Percentiles rank a stretch among this genome's conserved stretches.
Conservation (phyloP, 2,797 vertebrate genomes). For the Meriones psammophilus region DNA sequence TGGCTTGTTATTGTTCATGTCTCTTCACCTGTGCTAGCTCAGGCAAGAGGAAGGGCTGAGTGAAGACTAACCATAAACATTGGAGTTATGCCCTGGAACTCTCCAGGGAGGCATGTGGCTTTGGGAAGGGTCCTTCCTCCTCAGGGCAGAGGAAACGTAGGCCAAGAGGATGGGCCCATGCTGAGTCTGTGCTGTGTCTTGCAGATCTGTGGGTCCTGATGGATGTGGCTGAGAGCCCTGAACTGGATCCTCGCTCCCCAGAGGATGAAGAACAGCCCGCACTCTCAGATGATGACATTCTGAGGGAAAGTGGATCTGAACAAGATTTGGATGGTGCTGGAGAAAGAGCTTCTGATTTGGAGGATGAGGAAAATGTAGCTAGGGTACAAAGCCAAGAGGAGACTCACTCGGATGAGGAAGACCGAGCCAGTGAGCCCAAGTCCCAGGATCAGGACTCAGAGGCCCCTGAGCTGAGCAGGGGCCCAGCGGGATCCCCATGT, state of each 20-base stretch:
- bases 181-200: constrained; percentile 36
- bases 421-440: constrained; percentile 87
- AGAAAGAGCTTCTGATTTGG: constrained; percentile 77
- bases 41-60: too few species aligned
- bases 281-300: constrained; percentile 92
- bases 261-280: constrained; percentile 91
- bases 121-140: not conserved
- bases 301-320: constrained; percentile 90
- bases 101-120: too few species aligned
- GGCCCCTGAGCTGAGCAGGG: constrained; percentile 86
- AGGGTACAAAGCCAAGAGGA: constrained; percentile 84
- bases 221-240: constrained; percentile 97
- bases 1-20: not conserved
- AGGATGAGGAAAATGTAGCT: constrained; percentile 89
- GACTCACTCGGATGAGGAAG: constrained; percentile 89
- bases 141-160: too few species aligned
- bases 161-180: not conserved
- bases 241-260: constrained; percentile 93
- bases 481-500: constrained; percentile 78
- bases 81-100: not conserved
- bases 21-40: not conserved
- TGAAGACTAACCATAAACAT: fast-evolving
- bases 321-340: constrained; percentile 88
- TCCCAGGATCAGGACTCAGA: constrained; percentile 94
- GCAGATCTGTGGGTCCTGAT: constrained; percentile 90